Evolutionary conservation across 2,113 vertebrate genomes (phyloP), one percentile per base, ranked within the genome.

Genomic region (Gorilla gorilla): DNA sequence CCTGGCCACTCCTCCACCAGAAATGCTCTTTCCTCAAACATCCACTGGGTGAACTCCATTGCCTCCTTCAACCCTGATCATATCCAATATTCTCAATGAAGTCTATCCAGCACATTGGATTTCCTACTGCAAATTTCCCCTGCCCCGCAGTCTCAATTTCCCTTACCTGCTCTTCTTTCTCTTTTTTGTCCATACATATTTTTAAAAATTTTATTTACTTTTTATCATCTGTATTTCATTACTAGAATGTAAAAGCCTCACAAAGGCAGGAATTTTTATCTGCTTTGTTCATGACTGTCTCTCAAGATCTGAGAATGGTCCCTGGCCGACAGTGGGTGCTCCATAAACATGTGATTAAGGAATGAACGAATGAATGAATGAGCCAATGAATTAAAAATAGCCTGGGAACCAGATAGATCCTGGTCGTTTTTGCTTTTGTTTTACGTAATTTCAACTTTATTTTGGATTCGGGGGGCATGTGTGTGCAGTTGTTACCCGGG

Each of bases 31-130:
- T 57, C 32, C 27, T 5, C 25, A 50, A 55, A 89, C 45, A 83
- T n/a, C 59, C 11, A 3, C 55, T 64, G 68, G 78, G 55, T 68
- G 80, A 40, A 45, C 9, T 27, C 55, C 61, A 18, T 6, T 13
- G 9, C 20, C 55, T 87, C 25, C n/a, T 68, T 32, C 30, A 27
- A 10, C 1, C 10, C 43, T 50, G 38, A 17, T 59, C 6, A 11
- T 6, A 30, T 8, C 30, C 32, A 6, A 0, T 17, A 9, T 50
- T 73, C 40, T 78, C 64, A 3, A 0, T 0, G 32, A 78, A 22
- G 27, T 18, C 82, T 32, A 22, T 5, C 22, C 9, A 11, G 16
- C 0, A 12, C 0, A 0, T 20, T 8, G 14, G 32, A 8, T 6
- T 79, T 91, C 10, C 27, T 68, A 2, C n/a, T 16, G 16, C 20